Conservation (phyloP, 2,797 vertebrate genomes). For the Channa striata region DNA sequence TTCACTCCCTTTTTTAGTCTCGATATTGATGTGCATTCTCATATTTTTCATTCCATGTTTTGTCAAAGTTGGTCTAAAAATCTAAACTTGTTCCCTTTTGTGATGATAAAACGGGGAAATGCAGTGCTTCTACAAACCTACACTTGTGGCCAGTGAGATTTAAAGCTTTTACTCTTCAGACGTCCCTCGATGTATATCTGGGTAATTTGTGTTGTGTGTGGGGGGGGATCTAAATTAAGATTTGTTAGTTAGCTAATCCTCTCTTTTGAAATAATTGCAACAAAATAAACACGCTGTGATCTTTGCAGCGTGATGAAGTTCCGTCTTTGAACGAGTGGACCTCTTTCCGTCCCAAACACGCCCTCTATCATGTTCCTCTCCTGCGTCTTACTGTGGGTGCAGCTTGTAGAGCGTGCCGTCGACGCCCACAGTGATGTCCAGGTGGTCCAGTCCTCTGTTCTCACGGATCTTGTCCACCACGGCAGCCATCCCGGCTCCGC, state of each 20-base stretch:
- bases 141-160: no score
- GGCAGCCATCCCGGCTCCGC: slow-evolving; percentile 96
- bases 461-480: slow-evolving; percentile 98
- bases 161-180: no score
- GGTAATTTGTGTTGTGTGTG: no score
- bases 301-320: slow-evolving; percentile 1
- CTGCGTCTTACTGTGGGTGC: slow-evolving; percentile 93
- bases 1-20: neutral
- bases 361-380: neutral
- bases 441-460: slow-evolving; percentile 91
- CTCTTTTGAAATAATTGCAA: neutral
- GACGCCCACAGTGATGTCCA: slow-evolving; percentile 95
- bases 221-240: no score
- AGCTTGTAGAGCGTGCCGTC: slow-evolving; percentile 98
- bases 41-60: no score
- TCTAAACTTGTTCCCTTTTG: no score
- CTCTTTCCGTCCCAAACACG: neutral
- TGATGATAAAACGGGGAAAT: no score
- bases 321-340: neutral
- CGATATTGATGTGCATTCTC: no score
- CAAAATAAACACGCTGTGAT: neutral
- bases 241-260: no score
- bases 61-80: no score
- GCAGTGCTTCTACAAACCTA: no score
- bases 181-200: no score